A percentile compares a stretch with the other conserved stretches of the same genome.
These are phyloP conservation scores for Tautogolabrus adspersus DNA, from an alignment of 2,113 vertebrate species.

Conservation along the genomic window DNA sequence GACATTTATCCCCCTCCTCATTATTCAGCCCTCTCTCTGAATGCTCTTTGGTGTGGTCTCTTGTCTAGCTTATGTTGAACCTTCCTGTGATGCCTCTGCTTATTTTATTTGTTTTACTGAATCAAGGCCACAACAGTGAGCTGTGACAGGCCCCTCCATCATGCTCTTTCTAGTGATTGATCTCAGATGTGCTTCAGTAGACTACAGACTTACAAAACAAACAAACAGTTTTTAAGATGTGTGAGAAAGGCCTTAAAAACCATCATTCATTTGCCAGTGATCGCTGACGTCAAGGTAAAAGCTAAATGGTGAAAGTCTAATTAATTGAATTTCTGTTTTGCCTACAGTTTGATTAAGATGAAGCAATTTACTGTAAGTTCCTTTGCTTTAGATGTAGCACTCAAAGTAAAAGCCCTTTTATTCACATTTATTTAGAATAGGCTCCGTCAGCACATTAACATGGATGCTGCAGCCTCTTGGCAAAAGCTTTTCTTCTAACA, in stretches of 20 bases:
- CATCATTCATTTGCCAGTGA: background rate
- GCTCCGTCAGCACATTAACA: constrained; percentile 67
- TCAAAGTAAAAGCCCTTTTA: constrained; percentile 68
- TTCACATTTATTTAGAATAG: constrained; percentile 75
- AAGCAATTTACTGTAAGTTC: constrained; percentile 45
- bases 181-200: constrained; percentile 75
- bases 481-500: constrained; percentile 60
- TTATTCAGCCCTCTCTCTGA: constrained; percentile 54
- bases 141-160: constrained; percentile 82
- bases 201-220: constrained; percentile 67
- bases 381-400: constrained; percentile 53
- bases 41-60: constrained; percentile 55
- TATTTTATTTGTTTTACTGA: constrained; percentile 79
- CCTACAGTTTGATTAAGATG: constrained; percentile 39
- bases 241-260: constrained; percentile 10
- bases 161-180: constrained; percentile 78
- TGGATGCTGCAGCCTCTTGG: constrained; percentile 66
- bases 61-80: constrained; percentile 49
- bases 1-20: constrained; percentile 49
- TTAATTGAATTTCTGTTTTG: constrained; percentile 45
- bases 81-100: constrained; percentile 57
- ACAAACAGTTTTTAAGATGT: constrained; percentile 25
- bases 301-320: constrained; percentile 38
- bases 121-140: constrained; percentile 78
- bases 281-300: constrained; percentile 35